Conservation (phyloP, 1,140 invertebrate genomes). For the Telenomus remus region DNA sequence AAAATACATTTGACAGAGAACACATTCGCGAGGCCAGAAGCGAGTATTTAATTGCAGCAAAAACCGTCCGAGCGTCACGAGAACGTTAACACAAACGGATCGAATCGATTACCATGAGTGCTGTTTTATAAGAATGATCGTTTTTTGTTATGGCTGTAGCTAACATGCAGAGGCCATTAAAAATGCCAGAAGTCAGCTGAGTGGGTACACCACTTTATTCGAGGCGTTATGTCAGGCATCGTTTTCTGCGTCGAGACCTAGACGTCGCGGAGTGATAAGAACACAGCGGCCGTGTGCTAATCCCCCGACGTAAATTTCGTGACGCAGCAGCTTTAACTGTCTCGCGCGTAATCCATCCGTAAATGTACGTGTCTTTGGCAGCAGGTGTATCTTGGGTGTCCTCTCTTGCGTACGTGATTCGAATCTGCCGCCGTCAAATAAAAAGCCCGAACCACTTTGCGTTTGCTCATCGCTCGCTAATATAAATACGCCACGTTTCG, state of each 20-base stretch:
- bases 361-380: slow-evolving; percentile 46
- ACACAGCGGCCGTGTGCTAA: slow-evolving; percentile 22
- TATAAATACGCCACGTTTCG: slow-evolving; percentile 41
- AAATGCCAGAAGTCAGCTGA: slow-evolving; percentile 38
- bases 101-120: slow-evolving; percentile 42
- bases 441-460: slow-evolving; percentile 30
- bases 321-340: slow-evolving; percentile 51
- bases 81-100: slow-evolving; percentile 25
- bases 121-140: slow-evolving; percentile 43
- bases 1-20: slow-evolving; percentile 49
- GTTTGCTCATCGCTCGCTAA: slow-evolving; percentile 30
- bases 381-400: slow-evolving; percentile 58
- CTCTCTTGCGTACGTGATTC: slow-evolving; percentile 50
- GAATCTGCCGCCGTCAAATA: slow-evolving; percentile 52
- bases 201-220: slow-evolving; percentile 14
- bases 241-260: slow-evolving; percentile 29
- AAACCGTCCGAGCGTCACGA: slow-evolving; percentile 16
- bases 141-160: slow-evolving; percentile 12
- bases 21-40: slow-evolving; percentile 18
- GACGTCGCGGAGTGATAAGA: slow-evolving; percentile 2
- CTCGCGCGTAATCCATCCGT: slow-evolving; percentile 51
- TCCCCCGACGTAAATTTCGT: slow-evolving; percentile 51
- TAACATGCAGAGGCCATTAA: slow-evolving; percentile 19
- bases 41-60: slow-evolving; percentile 37
- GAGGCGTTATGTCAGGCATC: slow-evolving; percentile 15